A percentile compares a stretch with the other conserved stretches of the same genome.
Conservation (phyloP, 2,888 invertebrate species). For the Amblyteles armatorius region DNA sequence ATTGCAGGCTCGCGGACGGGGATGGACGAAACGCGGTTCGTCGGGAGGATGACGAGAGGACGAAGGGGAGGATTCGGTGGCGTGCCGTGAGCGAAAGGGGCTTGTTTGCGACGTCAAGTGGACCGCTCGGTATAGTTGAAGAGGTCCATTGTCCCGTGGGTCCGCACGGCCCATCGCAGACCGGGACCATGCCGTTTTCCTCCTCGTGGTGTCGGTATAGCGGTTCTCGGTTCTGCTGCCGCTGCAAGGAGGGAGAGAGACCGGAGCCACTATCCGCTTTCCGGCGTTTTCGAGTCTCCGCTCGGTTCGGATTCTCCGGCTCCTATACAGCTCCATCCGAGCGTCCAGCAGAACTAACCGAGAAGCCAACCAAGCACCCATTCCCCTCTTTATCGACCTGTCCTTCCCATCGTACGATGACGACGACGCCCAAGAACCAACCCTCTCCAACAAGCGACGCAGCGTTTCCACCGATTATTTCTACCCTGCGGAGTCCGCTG, state of each 20-base stretch:
- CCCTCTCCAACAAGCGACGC: slow-evolving; percentile 32
- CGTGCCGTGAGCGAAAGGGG: slow-evolving; percentile 72
- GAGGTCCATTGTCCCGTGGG: slow-evolving; percentile 78
- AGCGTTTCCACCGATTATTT: slow-evolving; percentile 65
- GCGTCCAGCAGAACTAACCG: slow-evolving; percentile 61
- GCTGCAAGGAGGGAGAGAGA: slow-evolving; percentile 40
- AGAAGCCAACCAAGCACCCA: slow-evolving; percentile 48
- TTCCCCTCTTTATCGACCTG: slow-evolving; percentile 65
- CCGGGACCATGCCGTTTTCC: slow-evolving; percentile 56
- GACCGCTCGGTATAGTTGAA: slow-evolving; percentile 76
- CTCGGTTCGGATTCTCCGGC: slow-evolving; percentile 31
- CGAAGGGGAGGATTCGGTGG: slow-evolving; percentile 52
- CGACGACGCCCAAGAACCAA: slow-evolving; percentile 46
- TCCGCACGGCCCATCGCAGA: slow-evolving; percentile 71
- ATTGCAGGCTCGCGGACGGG: slow-evolving; percentile 34
- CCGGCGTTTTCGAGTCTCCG: slow-evolving; percentile 72
- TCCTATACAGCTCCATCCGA: slow-evolving; percentile 55
- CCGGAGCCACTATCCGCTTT: slow-evolving; percentile 76
- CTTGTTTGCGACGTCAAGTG: slow-evolving; percentile 81
- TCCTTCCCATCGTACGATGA: slow-evolving; percentile 54
- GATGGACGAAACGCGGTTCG: slow-evolving; percentile 12
- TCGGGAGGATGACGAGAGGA: slow-evolving; percentile 41
- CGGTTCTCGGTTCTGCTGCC: slow-evolving; percentile 57
- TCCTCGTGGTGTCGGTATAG: slow-evolving; percentile 36
- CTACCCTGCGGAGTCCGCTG: slow-evolving; percentile 60